A percentile compares a stretch with the other conserved stretches of the same genome.
These are phyloP conservation scores for Atta colombica DNA, from an alignment of 1,140 invertebrate genomes.

Conservation along the genomic window DNA sequence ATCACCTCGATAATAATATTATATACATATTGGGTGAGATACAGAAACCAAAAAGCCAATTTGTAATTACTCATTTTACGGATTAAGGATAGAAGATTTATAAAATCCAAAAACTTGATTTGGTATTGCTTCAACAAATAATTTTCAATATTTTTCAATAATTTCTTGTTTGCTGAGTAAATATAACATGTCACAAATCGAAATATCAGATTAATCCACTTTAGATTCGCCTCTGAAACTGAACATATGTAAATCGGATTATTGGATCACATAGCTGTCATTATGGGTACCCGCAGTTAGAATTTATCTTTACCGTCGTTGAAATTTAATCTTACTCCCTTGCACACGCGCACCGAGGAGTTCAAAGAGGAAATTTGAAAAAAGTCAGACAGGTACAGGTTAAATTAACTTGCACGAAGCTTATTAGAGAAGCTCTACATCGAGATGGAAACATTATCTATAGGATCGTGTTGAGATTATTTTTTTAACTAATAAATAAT, in stretches of 20 bases:
- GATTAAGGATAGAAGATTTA: too few species aligned
- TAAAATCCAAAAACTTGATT: too few species aligned
- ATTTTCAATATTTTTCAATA: too few species aligned
- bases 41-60: too few species aligned
- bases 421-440: conserved; percentile 22
- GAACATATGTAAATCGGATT: neutral
- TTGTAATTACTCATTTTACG: too few species aligned
- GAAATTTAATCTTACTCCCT: conserved; percentile 19
- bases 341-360: neutral
- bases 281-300: conserved; percentile 19
- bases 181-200: neutral
- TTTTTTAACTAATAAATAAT: neutral
- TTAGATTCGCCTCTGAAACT: neutral
- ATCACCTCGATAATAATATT: too few species aligned
- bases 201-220: neutral
- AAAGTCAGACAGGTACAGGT: conserved; percentile 14
- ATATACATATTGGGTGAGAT: too few species aligned
- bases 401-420: conserved; percentile 21
- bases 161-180: too few species aligned
- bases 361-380: conserved; percentile 33
- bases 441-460: conserved; percentile 4
- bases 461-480: neutral
- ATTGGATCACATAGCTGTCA: conserved; percentile 49
- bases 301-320: neutral
- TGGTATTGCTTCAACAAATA: too few species aligned